Evolutionary conservation across 2,113 vertebrate genomes (phyloP), one percentile per base, ranked within the genome.

Genomic region (Aptenodytes forsteri): DNA sequence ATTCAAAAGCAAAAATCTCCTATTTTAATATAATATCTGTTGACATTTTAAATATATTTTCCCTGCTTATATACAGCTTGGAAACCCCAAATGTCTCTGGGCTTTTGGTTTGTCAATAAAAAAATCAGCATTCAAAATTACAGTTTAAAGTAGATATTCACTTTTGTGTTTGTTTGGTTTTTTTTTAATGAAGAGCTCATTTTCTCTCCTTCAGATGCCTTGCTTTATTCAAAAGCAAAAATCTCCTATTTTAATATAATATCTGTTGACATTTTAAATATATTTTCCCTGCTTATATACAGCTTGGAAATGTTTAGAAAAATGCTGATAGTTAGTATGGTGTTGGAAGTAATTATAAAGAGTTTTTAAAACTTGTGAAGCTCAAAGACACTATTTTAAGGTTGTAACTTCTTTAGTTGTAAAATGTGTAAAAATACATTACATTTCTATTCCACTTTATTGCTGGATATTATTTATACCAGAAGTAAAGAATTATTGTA

Each of bases 111-210:
- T 77, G 21, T 22, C 8, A 73, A 15, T 16, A 46, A 65, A 83
- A 78, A 89, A 52, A 1, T 65, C 13, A 36, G 9, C 38, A 73
- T 77, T 77, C 30, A 82, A 82, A 92, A 59, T 32, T 32, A 15
- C 3, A 26, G 1, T 18, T 70, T 54, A 70, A 73, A 47, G 5
- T 21, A 70, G 19, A 32, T 50, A 4, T 42, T 82, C 3, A 38
- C 5, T 13, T 30, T 52, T 36, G 1, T 42, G 30, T 1, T 3
- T 2, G 16, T 42, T 42, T 42, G 3, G 2, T 2, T 20, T 42
- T n/a, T 44, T 64, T 84, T 65, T 30, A 2, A 26, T 18, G 16
- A 83, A 72, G 8, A 78, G 14, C 11, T 72, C 0, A 27, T 47
- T 84, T 84, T 62, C 8, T 81, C 2, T 55, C 6, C 5, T 64